Conservation (phyloP, 2,888 invertebrate genomes). For the Glyphotaelius pellucidus region DNA sequence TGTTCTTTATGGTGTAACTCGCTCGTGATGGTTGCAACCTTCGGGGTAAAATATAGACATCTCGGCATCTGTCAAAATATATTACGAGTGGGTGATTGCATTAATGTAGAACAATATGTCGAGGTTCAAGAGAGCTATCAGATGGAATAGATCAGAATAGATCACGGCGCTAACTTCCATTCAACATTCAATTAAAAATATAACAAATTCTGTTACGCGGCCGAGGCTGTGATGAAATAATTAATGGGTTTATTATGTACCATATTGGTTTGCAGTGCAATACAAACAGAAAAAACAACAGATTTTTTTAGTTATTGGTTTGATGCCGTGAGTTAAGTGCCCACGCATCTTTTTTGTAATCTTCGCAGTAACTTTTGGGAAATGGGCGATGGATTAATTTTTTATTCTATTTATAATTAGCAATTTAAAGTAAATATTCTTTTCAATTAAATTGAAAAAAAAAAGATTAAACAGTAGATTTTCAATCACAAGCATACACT, state of each 20-base stretch:
- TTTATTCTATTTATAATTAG: too few species aligned
- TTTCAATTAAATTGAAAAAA: too few species aligned
- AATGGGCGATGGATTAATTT: too few species aligned
- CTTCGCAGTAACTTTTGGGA: too few species aligned
- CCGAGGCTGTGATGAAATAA: conserved; percentile 23
- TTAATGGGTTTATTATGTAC: not conserved
- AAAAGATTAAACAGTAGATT: too few species aligned
- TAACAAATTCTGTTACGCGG: not conserved
- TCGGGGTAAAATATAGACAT: conserved; percentile 31
- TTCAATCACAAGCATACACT: too few species aligned
- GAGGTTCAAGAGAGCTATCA: not conserved
- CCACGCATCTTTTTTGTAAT: not conserved
- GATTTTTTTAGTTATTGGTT: not conserved
- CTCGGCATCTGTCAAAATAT: conserved; percentile 38
- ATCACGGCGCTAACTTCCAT: not conserved
- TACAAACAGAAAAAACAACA: not conserved
- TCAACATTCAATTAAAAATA: conserved; percentile 12
- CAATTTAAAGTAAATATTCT: too few species aligned
- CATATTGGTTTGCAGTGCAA: not conserved
- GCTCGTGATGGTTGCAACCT: conserved; percentile 36
- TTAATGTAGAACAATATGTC: conserved; percentile 5
- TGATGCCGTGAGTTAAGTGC: not conserved
- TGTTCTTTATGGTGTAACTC: conserved; percentile 8
- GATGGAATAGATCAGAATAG: not conserved
- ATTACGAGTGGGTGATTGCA: conserved; percentile 10